Conservation (phyloP, 1,140 invertebrate species). For the Euborellia annulipes region DNA sequence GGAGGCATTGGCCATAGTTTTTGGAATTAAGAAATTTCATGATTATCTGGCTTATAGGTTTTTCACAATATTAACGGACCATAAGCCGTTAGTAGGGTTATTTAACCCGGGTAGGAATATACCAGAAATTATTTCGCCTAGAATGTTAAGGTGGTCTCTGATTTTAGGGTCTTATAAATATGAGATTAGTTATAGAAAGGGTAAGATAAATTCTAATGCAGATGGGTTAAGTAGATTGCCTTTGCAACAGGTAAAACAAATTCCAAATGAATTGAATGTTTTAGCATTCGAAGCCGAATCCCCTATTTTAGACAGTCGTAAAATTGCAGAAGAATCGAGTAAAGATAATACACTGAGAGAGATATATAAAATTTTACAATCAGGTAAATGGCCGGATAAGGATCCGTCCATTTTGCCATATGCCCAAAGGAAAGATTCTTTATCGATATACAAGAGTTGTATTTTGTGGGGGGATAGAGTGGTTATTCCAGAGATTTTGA, state of each 20-base stretch:
- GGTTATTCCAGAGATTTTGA: constrained; percentile 20
- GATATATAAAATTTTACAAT: neutral
- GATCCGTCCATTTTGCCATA: neutral
- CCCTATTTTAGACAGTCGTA: neutral
- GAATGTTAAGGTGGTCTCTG: constrained; percentile 12
- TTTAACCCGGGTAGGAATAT: constrained; percentile 15
- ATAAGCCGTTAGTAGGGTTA: constrained; percentile 23
- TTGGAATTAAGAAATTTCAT: constrained; percentile 29
- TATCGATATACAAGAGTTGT: constrained; percentile 9
- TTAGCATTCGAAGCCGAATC: constrained; percentile 4
- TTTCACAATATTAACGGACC: constrained; percentile 26
- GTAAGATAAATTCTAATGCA: constrained; percentile 9
- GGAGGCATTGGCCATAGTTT: constrained; percentile 29
- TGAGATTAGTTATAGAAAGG: constrained; percentile 11
- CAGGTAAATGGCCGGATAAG: constrained; percentile 5
- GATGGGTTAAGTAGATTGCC: constrained; percentile 14
- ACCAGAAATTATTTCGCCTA: constrained; percentile 18
- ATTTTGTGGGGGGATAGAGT: constrained; percentile 12
- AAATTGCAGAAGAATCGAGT: constrained; percentile 3
- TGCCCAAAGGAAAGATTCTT: neutral
- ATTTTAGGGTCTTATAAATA: constrained; percentile 13
- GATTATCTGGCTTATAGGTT: constrained; percentile 27
- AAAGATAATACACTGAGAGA: constrained; percentile 1
- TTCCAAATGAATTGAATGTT: neutral
- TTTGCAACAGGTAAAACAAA: constrained; percentile 11